These are phyloP conservation scores for Clistopyga incitator DNA, from an alignment of 2,888 invertebrate species.

Conservation along the genomic window DNA sequence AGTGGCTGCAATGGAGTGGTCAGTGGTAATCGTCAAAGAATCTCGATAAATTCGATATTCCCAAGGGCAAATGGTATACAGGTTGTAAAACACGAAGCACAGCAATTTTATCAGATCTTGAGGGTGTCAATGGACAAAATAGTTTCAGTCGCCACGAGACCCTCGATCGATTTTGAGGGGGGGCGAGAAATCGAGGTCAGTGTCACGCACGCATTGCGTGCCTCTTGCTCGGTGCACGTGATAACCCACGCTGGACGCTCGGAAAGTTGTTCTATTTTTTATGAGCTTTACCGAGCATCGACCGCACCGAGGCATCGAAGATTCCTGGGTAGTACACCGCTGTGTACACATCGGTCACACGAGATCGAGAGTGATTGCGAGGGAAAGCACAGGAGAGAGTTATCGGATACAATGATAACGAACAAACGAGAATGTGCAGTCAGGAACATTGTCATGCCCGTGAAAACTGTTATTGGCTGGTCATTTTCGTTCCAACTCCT, in stretches of 20 bases:
- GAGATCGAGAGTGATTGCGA: constrained; percentile 39
- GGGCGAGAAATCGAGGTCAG: constrained; percentile 73
- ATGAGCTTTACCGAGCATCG: constrained; percentile 26
- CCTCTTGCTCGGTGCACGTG: constrained; percentile 44
- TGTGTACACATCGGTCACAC: constrained; percentile 16
- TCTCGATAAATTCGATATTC: neutral
- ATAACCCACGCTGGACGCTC: constrained; percentile 28
- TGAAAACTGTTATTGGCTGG: too few relatives aligned
- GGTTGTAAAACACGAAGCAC: neutral
- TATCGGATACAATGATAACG: neutral
- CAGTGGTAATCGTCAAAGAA: neutral
- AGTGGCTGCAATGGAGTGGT: neutral
- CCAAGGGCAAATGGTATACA: neutral
- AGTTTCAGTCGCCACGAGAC: neutral
- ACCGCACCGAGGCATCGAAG: constrained; percentile 14
- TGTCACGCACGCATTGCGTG: constrained; percentile 69
- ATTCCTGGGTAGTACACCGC: neutral
- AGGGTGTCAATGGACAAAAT: neutral
- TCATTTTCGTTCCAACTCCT: neutral
- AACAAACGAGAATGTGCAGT: neutral
- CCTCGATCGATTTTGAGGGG: constrained; percentile 24
- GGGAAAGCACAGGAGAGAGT: neutral
- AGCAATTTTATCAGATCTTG: neutral
- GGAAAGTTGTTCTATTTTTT: constrained; percentile 21
- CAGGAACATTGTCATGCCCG: too few relatives aligned